phyloP scores from a whole-genome alignment of 2,797 vertebrate genomes.

The Rhinichthys osculus region DNA sequence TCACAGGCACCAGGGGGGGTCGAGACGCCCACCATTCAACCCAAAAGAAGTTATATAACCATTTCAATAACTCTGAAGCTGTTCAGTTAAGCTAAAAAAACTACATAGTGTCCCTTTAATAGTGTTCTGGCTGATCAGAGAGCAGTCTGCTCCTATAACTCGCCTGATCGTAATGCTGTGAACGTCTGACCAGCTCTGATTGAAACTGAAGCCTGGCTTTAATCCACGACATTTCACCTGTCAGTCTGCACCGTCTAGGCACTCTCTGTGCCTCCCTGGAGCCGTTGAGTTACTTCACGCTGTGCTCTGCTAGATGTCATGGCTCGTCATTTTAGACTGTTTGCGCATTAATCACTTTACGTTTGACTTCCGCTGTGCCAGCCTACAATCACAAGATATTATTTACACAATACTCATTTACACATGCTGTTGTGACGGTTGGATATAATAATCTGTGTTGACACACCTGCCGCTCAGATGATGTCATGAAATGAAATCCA shows the following conservation, averaged over 20 bases:
- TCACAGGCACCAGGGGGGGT: no score
- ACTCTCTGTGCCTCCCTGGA: not conserved
- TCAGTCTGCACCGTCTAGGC: not conserved
- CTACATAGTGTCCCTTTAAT: no score
- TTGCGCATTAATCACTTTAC: constrained; percentile 32
- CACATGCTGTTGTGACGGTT: not conserved
- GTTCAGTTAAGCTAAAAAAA: no score
- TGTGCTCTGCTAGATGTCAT: constrained; percentile 31
- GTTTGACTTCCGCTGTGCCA: constrained; percentile 12
- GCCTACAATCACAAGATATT: constrained; percentile 22
- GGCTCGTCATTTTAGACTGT: constrained; percentile 29
- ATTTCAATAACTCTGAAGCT: no score
- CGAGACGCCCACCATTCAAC: no score
- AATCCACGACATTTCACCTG: constrained; percentile 44
- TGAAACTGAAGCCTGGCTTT: constrained; percentile 48
- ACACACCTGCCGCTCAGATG: constrained; percentile 34
- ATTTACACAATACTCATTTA: constrained; percentile 39
- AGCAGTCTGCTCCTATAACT: constrained; percentile 38
- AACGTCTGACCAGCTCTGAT: constrained; percentile 37
- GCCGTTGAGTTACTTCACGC: constrained; percentile 34
- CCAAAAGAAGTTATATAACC: no score
- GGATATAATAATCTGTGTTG: constrained; percentile 43
- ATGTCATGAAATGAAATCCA: not conserved
- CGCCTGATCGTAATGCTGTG: constrained; percentile 42
- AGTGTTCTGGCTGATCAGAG: constrained; percentile 26